Evolutionary conservation across 2,113 vertebrate genomes (phyloP), one percentile per base, ranked within the genome.

Genomic region (Sinocyclocheilus grahami): DNA sequence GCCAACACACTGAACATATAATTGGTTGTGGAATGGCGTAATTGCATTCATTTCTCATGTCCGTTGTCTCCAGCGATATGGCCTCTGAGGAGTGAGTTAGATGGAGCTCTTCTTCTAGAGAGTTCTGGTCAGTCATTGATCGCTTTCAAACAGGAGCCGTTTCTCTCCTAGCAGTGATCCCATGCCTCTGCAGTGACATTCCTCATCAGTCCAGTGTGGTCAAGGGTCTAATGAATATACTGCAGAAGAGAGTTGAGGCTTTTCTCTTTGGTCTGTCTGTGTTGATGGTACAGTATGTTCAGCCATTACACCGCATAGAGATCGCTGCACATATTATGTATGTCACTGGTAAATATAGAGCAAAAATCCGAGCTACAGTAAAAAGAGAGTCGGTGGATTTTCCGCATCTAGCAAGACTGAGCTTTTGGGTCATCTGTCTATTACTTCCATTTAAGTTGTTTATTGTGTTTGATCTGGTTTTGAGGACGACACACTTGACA

Each of bases 1-100:
- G 85, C 88, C 85, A 87, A 89, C 58, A 75, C 87, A 30, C 11
- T 81, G 37, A 90, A 88, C 89, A 78, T 88, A 86, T 92, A 93
- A 93, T 93, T 92, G 93, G 89, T 91, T 93, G 90, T 94, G 92
- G 89, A 87, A 91, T 72, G 67, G 90, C 85, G 87, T 95, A 94
- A 94, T 93, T 93, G 92, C 72, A 85, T 90, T 93, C 91, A 93
- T 94, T 94, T 91, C 91, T 94, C 93, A 93, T 85, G 89, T 93
- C 88, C 83, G 6, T 62, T 12, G 80, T 8, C 58, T 91, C 65
- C 79, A 48, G 86, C 82, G 83, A 51, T 71, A 86, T 27, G 12
- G 83, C 87, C 87, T 86, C 87, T 14, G 65, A 67, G 37, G 71
- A 69, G 89, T 85, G 76, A 86, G 87, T 60, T 33, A 78, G 42